Evolutionary conservation across 2,113 vertebrate species (phyloP), one percentile per base, ranked within the genome.

Genomic region (Riparia riparia): DNA sequence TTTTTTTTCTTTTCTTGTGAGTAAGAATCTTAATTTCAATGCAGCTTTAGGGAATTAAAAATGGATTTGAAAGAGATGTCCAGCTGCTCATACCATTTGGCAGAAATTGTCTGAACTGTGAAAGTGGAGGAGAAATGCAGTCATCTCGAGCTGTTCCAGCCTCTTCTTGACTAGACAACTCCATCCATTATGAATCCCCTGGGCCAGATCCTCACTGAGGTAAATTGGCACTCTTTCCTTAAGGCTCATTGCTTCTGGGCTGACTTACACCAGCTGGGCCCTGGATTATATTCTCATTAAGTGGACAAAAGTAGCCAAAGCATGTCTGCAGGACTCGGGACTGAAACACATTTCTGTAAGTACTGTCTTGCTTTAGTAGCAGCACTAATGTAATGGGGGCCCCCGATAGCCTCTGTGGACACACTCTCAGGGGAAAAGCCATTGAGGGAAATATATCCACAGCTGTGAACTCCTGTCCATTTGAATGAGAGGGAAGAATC

Each of bases 141-240:
- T 51, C 69, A n/a, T 60, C 81, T 56, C 14, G 74, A 58, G 91
- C 41, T 73, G 6, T 70, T 83, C 56, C 84, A 88, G 26, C 71
- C 60, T 90, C 56, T 89, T 93, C 72, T 94, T 81, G 79, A 81
- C 82, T 89, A 93, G 92, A 85, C 72, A 74, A 68, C 76, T 95
- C 64, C 72, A 91, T 93, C 93, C 88, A 92, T 95, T 96, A 95
- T 44, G 89, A 95, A 92, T 97, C 95, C 94, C 96, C 82, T 53
- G 94, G 86, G 96, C 56, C 76, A 64, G 85, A 71, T 89, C 79
- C 60, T 94, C 79, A 24, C 47, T 42, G 60, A 94, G 71, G 74
- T 81, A 94, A 93, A 94, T 58, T 88, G 80, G 64, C 71, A 47
- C 24, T 1, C 6, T 44, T 93, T 96, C 68, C 79, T 92, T 51